These are phyloP conservation scores for Perizoma affinitatum DNA, from an alignment of 2,888 invertebrate species.

Conservation along the genomic window DNA sequence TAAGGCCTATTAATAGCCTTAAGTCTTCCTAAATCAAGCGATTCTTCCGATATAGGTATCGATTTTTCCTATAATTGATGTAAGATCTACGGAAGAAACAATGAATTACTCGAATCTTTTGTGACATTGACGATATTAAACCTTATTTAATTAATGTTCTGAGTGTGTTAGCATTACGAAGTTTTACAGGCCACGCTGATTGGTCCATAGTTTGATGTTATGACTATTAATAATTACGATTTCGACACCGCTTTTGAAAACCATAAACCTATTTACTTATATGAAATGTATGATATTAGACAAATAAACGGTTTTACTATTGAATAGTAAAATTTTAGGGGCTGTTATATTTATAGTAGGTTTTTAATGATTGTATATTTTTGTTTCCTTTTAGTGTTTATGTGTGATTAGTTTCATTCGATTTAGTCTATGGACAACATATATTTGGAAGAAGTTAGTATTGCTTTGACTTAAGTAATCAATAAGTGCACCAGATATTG, in stretches of 20 bases:
- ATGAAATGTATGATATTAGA: constrained; percentile 63
- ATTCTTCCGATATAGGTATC: constrained; percentile 24
- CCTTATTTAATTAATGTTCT: constrained; percentile 46
- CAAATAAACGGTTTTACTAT: constrained; percentile 74
- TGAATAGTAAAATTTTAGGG: constrained; percentile 78
- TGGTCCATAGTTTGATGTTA: constrained; percentile 42
- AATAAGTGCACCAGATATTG: constrained; percentile 6
- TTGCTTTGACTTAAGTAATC: constrained; percentile 6
- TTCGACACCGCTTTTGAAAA: constrained; percentile 75
- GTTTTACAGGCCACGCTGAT: constrained; percentile 33
- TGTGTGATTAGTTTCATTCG: constrained; percentile 36
- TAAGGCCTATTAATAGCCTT: constrained; percentile 32
- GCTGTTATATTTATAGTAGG: constrained; percentile 80
- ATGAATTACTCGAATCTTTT: constrained; percentile 58
- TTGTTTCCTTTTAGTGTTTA: constrained; percentile 62
- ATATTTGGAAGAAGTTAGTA: neutral
- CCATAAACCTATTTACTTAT: constrained; percentile 66
- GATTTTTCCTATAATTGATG: constrained; percentile 6
- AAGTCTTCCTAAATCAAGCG: constrained; percentile 33
- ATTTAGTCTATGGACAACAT: constrained; percentile 9
- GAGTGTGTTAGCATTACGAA: constrained; percentile 40
- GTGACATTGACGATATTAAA: constrained; percentile 41
- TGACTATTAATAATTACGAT: constrained; percentile 54
- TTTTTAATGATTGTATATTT: constrained; percentile 74
- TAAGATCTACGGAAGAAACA: constrained; percentile 9